Evolutionary conservation across 2,797 vertebrate species (phyloP).

Genomic region (Danio aesculapii): DNA sequence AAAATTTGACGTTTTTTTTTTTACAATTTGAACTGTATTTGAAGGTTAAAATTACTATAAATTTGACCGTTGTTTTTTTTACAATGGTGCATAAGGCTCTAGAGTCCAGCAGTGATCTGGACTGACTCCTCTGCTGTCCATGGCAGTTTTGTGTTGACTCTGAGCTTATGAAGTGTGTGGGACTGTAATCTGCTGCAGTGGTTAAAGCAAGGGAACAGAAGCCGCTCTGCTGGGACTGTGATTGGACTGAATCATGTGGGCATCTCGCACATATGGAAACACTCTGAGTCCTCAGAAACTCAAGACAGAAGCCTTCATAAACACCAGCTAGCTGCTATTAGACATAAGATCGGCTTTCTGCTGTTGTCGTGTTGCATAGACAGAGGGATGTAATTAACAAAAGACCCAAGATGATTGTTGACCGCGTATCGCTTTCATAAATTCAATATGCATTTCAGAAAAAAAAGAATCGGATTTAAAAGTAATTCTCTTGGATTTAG

Average conservation of each 20-base stretch:
- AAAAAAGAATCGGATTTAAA: constrained; percentile 7
- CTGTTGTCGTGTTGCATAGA: constrained; percentile 56
- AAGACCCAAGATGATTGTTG: constrained; percentile 44
- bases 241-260: constrained; percentile 58
- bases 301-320: constrained; percentile 61
- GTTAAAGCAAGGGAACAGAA: constrained; percentile 48
- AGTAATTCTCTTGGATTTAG: constrained; percentile 1
- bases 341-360: constrained; percentile 61
- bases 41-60: too few species aligned
- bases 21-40: too few species aligned
- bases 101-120: too few species aligned
- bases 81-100: too few species aligned
- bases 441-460: constrained; percentile 5
- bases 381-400: constrained; percentile 52
- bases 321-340: constrained; percentile 68
- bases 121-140: constrained; percentile 23
- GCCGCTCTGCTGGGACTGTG: constrained; percentile 44
- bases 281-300: constrained; percentile 56
- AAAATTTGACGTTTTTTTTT: too few species aligned
- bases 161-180: constrained; percentile 34
- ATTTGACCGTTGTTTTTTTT: too few species aligned
- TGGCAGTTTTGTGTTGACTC: constrained; percentile 53
- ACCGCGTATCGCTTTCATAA: constrained; percentile 12
- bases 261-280: constrained; percentile 63
- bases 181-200: constrained; percentile 50